Percentiles rank a stretch among this genome's conserved stretches.
These are phyloP conservation scores for Neoscelio sp. DNA, from an alignment of 2,888 invertebrate species.

Conservation along the genomic window DNA sequence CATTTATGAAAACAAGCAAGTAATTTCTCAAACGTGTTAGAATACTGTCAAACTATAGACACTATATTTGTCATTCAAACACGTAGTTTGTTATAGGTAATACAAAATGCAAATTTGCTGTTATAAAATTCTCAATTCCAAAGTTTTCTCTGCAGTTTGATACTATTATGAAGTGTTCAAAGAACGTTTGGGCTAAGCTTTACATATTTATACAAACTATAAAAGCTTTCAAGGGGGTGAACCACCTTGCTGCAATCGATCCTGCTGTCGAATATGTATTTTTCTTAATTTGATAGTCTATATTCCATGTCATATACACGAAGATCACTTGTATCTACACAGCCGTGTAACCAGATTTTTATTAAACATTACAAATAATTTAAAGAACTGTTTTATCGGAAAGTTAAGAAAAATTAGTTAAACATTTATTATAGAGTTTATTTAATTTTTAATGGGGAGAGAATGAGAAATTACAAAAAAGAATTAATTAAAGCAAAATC, in stretches of 20 bases:
- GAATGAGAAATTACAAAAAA: neutral
- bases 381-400: no score
- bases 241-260: slow-evolving; percentile 32
- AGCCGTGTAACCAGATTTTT: no score
- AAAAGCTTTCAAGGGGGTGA: slow-evolving; percentile 27
- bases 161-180: slow-evolving; percentile 21
- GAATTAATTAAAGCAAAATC: slow-evolving; percentile 24
- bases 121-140: slow-evolving; percentile 11
- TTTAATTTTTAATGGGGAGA: no score
- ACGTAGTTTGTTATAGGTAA: slow-evolving; percentile 2
- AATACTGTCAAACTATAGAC: slow-evolving; percentile 2
- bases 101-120: slow-evolving; percentile 14
- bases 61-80: slow-evolving; percentile 20
- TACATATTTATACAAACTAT: slow-evolving; percentile 46
- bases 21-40: neutral
- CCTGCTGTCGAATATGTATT: slow-evolving; percentile 13
- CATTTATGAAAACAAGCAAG: slow-evolving; percentile 18
- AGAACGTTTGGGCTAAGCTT: slow-evolving; percentile 30
- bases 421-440: no score
- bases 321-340: neutral
- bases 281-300: slow-evolving; percentile 32
- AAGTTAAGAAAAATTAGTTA: neutral
- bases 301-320: neutral
- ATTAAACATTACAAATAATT: no score
- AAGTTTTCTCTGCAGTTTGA: slow-evolving; percentile 2